A percentile compares a stretch with the other conserved stretches of the same genome.
phyloP scores from a whole-genome alignment of 2,888 invertebrate species.

The Hyles lineata region DNA sequence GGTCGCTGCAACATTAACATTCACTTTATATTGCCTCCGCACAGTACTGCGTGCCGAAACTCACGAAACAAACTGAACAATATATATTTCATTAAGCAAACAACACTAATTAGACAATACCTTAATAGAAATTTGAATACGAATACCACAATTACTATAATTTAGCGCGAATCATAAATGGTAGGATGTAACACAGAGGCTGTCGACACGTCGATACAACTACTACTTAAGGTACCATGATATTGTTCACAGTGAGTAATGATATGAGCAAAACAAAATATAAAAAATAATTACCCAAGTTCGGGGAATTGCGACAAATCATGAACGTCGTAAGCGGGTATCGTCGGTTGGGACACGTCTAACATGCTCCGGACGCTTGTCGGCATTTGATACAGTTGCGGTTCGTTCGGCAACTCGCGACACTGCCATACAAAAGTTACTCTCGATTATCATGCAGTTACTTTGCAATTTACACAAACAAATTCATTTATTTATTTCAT shows the following conservation, averaged over 20 bases:
- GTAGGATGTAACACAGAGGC: background rate
- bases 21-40: background rate
- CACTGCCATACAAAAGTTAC: slow-evolving; percentile 52
- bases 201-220: too few species aligned
- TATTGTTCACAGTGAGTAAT: background rate
- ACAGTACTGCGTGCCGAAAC: background rate
- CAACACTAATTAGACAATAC: background rate
- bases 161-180: background rate
- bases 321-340: slow-evolving; percentile 47
- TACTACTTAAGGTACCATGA: background rate
- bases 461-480: background rate
- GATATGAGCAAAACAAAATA: slow-evolving; percentile 19
- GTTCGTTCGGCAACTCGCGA: slow-evolving; percentile 69
- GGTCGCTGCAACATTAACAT: slow-evolving; percentile 22
- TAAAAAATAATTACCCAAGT: slow-evolving; percentile 45
- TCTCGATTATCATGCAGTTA: background rate
- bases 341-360: slow-evolving; percentile 38
- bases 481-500: background rate
- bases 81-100: background rate
- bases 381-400: slow-evolving; percentile 58
- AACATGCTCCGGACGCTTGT: slow-evolving; percentile 45
- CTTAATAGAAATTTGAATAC: background rate
- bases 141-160: background rate
- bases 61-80: background rate
- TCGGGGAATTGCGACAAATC: slow-evolving; percentile 55